Evolutionary conservation across 2,113 vertebrate genomes (phyloP).

Genomic region (Myanophis thanlyinensis): DNA sequence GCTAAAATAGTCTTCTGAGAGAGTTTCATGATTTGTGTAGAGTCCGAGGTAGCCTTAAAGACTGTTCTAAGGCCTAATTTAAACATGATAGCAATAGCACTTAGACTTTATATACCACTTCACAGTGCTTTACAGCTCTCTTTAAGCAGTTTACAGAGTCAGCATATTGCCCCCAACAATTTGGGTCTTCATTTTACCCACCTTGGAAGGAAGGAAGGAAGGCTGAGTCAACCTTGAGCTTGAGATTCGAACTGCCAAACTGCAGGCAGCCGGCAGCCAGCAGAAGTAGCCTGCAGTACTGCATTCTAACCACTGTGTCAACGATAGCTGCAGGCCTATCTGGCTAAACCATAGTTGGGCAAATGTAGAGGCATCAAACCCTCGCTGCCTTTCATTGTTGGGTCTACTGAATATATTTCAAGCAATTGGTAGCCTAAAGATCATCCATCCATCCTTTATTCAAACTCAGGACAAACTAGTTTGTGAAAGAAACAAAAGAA

Average conservation of each 20-base stretch:
- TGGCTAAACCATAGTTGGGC: not conserved
- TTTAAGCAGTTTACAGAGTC: too few species aligned
- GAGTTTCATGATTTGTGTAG: slow-evolving; percentile 52
- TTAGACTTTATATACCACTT: too few species aligned
- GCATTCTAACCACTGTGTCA: too few species aligned
- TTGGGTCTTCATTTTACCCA: too few species aligned
- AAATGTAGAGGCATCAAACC: not conserved
- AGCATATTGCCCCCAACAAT: too few species aligned
- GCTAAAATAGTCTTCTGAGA: not conserved
- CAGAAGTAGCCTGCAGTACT: too few species aligned
- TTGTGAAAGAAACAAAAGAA: not conserved
- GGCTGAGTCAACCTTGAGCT: too few species aligned
- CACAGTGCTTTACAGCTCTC: too few species aligned
- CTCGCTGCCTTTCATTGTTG: not conserved
- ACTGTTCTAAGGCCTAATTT: not conserved
- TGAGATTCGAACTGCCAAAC: too few species aligned
- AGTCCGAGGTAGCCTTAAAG: slow-evolving; percentile 52
- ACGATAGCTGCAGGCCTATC: not conserved
- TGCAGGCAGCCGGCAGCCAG: too few species aligned
- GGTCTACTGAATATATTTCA: not conserved
- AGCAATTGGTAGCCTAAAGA: not conserved
- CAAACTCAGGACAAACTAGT: not conserved
- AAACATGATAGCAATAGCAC: not conserved
- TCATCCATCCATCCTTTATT: not conserved
- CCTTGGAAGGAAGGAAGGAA: too few species aligned